These are phyloP conservation scores for Myotis findleyi DNA, from an alignment of 2,797 vertebrate species.

Conservation along the genomic window DNA sequence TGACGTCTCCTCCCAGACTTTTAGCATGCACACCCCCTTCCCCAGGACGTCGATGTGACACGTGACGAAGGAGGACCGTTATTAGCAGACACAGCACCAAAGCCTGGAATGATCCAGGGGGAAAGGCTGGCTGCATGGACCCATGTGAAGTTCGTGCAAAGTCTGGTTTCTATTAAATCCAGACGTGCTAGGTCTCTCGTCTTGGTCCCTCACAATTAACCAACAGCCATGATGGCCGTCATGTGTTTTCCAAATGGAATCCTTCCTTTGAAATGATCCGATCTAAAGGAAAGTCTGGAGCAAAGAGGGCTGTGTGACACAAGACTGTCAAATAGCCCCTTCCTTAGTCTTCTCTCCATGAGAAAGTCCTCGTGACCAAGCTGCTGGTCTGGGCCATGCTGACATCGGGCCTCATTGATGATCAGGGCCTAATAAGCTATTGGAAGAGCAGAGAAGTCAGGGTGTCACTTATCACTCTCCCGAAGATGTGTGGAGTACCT, in stretches of 20 bases:
- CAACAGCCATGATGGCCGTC: not conserved
- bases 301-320: not conserved
- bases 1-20: not conserved
- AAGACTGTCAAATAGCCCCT: not conserved
- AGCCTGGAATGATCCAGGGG: not conserved
- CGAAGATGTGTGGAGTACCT: not conserved
- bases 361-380: not conserved
- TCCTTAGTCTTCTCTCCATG: not conserved
- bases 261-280: slow-evolving; percentile 6
- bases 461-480: not conserved
- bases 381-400: not conserved
- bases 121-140: not conserved
- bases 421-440: not conserved
- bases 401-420: not conserved
- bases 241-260: not conserved
- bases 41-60: not conserved
- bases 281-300: not conserved
- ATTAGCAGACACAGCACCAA: not conserved
- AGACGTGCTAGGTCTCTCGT: not conserved
- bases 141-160: not conserved
- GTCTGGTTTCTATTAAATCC: slow-evolving; percentile 52
- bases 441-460: not conserved
- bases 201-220: slow-evolving; percentile 4
- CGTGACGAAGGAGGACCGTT: not conserved
- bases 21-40: not conserved